A percentile compares a stretch with the other conserved stretches of the same genome.
Evolutionary conservation across 2,797 vertebrate species (phyloP).

Genomic region (Nasua narica): DNA sequence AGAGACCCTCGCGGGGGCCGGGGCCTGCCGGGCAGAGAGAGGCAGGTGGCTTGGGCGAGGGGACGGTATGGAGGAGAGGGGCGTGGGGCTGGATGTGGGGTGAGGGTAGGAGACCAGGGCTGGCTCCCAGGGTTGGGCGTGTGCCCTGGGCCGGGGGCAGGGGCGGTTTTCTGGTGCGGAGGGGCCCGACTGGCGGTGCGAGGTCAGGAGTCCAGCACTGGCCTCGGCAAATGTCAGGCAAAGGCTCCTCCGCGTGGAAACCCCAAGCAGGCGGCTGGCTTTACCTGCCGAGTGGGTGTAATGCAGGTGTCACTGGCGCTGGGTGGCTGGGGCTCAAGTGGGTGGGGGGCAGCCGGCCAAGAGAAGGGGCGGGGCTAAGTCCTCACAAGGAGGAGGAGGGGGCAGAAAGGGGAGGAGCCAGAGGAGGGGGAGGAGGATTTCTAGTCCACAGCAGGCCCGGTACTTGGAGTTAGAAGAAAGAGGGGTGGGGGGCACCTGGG

Average conservation of each 20-base stretch:
- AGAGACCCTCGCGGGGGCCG: not conserved
- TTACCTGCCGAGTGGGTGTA: not conserved
- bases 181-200: not conserved
- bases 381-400: too few species aligned
- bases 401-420: accelerated
- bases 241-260: not conserved
- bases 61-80: accelerated
- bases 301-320: accelerated
- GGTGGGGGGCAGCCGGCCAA: accelerated
- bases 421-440: not conserved
- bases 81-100: not conserved
- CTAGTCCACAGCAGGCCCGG: accelerated
- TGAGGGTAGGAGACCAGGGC: not conserved
- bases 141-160: not conserved
- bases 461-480: not conserved
- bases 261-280: too few species aligned
- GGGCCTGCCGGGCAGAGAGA: not conserved
- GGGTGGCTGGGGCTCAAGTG: accelerated
- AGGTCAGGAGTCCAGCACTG: accelerated
- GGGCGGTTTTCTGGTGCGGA: not conserved
- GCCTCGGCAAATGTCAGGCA: not conserved
- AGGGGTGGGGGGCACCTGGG: too few species aligned
- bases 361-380: not conserved
- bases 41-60: not conserved
- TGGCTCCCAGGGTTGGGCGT: not conserved